Evolutionary conservation across 1,140 invertebrate genomes (phyloP), one percentile per base, ranked within the genome.

Genomic region (Drosophila pruinosa): DNA sequence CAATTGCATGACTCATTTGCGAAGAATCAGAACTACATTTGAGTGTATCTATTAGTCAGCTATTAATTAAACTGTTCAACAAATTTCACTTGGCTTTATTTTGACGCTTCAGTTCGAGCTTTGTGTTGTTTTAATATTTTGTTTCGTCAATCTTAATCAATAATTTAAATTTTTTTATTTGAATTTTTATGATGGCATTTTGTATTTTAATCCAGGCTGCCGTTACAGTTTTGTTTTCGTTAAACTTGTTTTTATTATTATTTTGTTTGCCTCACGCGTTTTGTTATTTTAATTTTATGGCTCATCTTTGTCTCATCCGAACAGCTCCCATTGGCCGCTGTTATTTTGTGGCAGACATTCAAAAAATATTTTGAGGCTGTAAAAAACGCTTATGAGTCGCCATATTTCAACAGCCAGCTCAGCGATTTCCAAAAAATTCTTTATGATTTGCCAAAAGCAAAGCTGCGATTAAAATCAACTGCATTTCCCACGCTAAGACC

Each of bases 101-200:
- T 82, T 83, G 79, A 82, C 75, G 73, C 70, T 57, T 75, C 34
- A 61, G 70, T 68, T 50, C 70, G 52, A 57, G 45, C 63, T 58
- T 75, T 64, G 54, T 69, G 52, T 65, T 48, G 65, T 72, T 83
- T 79, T 79, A 72, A 75, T 86, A 81, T 81, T 86, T 85, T 72
- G 72, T 85, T 79, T 54, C 80, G 72, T 64, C 71, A 78, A 88
- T 86, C 82, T 86, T 88, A 78, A 86, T 86, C 81, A 88, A 86
- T 86, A 88, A 86, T 86, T 88, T 88, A 88, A 81, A 88, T 86
- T 88, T 83, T 88, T 68, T 75, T 86, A 88, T 86, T 81, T 88
- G 73, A 76, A 85, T 85, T 86, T 85, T 86, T 81, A 86, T 81
- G 38, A 50, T 59, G 17, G 81, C 72, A 68, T 79, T 69, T 76